Conservation (phyloP, 2,113 vertebrate genomes). For the Trogon surrucura region DNA sequence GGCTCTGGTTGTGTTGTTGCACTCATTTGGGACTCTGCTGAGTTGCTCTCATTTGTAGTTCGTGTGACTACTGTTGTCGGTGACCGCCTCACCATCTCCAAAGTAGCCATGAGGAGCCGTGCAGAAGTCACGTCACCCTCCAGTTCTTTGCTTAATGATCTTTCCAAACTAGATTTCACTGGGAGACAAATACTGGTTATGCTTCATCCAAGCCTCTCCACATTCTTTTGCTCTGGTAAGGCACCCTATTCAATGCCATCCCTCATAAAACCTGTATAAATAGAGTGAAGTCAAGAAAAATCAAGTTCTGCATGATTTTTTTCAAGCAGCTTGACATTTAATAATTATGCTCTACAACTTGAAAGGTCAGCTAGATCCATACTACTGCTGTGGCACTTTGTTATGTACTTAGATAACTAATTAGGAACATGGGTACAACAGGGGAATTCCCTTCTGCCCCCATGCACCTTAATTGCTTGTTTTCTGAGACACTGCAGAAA, state of each 20-base stretch:
- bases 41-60: not conserved
- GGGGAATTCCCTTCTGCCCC: not conserved
- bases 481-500: not conserved
- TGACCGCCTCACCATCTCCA: not conserved
- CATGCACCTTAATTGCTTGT: not conserved
- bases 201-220: not conserved
- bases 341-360: not conserved
- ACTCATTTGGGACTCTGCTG: not conserved
- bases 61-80: not conserved
- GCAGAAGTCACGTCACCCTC: not conserved
- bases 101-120: not conserved
- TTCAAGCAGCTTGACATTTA: not conserved
- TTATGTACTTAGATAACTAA: slow-evolving; percentile 10
- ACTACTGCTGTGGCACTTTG: not conserved
- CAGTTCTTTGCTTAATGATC: not conserved
- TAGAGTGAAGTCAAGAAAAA: not conserved
- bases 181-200: not conserved
- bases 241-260: not conserved
- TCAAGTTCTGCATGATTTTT: not conserved
- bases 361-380: not conserved
- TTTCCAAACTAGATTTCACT: not conserved
- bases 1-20: not conserved
- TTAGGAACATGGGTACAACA: not conserved
- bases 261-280: not conserved
- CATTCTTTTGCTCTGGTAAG: not conserved